A percentile compares a stretch with the other conserved stretches of the same genome.
Evolutionary conservation across 2,113 vertebrate genomes (phyloP).

Genomic region (Motacilla alba): DNA sequence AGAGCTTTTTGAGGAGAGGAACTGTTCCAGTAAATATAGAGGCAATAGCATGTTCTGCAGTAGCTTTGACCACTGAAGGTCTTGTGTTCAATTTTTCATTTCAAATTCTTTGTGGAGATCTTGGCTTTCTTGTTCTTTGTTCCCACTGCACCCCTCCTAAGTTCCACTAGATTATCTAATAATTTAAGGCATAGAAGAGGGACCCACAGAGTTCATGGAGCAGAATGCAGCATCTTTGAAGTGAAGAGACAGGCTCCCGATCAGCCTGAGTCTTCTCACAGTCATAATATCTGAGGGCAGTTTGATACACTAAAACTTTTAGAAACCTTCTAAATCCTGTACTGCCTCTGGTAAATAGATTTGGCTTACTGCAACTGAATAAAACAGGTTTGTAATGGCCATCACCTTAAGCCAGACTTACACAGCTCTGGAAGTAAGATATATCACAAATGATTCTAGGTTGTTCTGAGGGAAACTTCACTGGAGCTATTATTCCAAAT

Average conservation of each 20-base stretch:
- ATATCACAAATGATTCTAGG: not conserved
- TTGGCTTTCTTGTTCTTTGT: not conserved
- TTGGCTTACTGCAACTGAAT: not conserved
- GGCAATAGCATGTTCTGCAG: not conserved
- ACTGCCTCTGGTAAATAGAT: not conserved
- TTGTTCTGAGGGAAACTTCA: not conserved
- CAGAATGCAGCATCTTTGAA: not conserved
- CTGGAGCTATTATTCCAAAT: not conserved
- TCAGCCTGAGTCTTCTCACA: not conserved
- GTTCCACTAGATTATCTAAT: not conserved
- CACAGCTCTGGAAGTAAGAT: not conserved
- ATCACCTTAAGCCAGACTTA: not conserved
- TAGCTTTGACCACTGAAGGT: not conserved
- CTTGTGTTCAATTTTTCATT: not conserved
- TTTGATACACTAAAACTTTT: not conserved
- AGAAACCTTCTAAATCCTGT: not conserved
- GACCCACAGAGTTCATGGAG: not conserved
- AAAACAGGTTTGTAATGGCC: not conserved
- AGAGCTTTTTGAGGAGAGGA: not conserved
- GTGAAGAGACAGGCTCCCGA: not conserved
- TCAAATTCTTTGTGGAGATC: not conserved
- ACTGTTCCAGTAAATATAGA: not conserved
- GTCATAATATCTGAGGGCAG: not conserved
- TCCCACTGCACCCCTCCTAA: not conserved
- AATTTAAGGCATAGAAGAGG: not conserved